Percentiles rank a stretch among this genome's conserved stretches.
phyloP scores from a whole-genome alignment of 2,888 invertebrate genomes.

The Cephus pygmeus region DNA sequence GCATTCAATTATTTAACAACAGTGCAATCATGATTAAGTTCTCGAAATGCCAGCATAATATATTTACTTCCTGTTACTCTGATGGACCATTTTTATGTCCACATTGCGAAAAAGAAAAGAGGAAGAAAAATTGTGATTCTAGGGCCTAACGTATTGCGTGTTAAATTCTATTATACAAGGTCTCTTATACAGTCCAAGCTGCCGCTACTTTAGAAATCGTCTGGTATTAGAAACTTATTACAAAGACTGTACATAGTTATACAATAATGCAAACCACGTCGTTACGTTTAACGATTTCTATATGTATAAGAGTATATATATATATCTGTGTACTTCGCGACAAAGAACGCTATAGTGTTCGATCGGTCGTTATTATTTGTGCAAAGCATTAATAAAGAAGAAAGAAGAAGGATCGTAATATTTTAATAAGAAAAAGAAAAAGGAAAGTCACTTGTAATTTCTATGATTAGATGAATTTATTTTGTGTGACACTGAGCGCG shows the following conservation, averaged over 20 bases:
- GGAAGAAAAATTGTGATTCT: neutral
- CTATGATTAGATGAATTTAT: neutral
- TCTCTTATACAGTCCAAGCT: neutral
- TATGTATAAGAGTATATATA: neutral
- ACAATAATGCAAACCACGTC: neutral
- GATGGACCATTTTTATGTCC: neutral
- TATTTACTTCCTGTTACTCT: neutral
- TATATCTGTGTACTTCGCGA: neutral
- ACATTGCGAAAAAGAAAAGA: neutral
- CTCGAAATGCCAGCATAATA: neutral
- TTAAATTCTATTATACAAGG: neutral
- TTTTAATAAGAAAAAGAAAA: neutral
- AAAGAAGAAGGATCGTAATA: neutral
- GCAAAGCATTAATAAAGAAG: neutral
- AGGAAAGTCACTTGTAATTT: neutral
- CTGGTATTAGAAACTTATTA: constrained; percentile 2
- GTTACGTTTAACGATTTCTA: neutral
- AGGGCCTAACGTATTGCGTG: neutral
- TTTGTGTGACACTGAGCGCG: neutral
- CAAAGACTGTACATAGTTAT: constrained; percentile 7
- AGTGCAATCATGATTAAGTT: neutral
- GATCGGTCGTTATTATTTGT: neutral
- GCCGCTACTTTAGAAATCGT: neutral
- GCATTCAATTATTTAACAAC: neutral
- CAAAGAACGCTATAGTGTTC: neutral